Percentiles rank a stretch among this genome's conserved stretches.
These are phyloP conservation scores for Eptesicus fuscus DNA, from an alignment of 2,113 vertebrate genomes.

Conservation along the genomic window DNA sequence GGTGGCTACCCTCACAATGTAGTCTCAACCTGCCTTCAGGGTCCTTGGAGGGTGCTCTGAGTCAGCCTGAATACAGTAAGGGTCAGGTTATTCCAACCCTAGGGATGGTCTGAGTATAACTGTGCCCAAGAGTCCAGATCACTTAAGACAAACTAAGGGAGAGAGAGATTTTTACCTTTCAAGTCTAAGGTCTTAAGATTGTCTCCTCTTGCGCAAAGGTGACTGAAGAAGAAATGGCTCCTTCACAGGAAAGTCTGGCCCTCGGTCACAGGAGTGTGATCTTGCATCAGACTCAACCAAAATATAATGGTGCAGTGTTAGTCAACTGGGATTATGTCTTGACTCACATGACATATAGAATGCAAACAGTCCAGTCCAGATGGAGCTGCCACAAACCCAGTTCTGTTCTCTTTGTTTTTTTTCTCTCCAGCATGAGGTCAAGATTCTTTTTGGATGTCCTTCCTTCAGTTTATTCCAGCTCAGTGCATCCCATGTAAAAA, in stretches of 20 bases:
- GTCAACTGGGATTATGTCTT: background rate
- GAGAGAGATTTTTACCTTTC: background rate
- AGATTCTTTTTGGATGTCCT: background rate
- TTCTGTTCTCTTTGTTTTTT: background rate
- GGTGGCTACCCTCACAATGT: background rate
- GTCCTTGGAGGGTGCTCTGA: background rate
- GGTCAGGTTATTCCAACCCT: background rate
- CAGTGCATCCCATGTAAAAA: background rate
- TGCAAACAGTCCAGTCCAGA: background rate
- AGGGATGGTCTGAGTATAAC: background rate
- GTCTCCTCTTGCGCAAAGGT: background rate
- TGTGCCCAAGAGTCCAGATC: background rate
- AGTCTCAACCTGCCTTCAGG: background rate
- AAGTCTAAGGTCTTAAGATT: background rate
- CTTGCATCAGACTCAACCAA: background rate
- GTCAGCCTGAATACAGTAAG: background rate
- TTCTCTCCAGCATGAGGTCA: background rate
- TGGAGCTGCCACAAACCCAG: too few species aligned
- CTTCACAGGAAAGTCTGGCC: background rate
- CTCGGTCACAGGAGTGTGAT: background rate
- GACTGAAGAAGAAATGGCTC: background rate
- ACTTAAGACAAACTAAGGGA: background rate
- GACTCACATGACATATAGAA: background rate
- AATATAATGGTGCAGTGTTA: background rate
- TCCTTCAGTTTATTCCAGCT: background rate